Evolutionary conservation across 2,888 invertebrate species (phyloP).

Genomic region (Anaspis maculata): DNA sequence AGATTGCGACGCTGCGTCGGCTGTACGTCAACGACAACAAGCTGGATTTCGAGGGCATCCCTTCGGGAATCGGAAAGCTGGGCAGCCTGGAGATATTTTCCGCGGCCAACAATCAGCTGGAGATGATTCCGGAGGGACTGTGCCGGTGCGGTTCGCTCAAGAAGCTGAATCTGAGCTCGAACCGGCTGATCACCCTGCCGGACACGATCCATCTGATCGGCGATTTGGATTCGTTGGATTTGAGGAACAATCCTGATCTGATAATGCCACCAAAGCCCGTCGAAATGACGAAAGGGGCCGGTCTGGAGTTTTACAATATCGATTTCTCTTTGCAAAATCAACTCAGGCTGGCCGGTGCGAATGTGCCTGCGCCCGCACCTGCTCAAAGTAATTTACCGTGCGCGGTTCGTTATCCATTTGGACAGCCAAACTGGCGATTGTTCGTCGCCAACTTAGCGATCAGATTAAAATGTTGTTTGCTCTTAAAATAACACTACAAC

Average conservation of each 20-base stretch:
- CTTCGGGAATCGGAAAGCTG: constrained; percentile 95
- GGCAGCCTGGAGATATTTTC: constrained; percentile 90
- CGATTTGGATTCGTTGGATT: constrained; percentile 81
- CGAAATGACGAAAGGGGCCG: constrained; percentile 64
- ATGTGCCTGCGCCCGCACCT: constrained; percentile 64
- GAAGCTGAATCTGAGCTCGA: constrained; percentile 86
- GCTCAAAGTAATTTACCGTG: constrained; percentile 55
- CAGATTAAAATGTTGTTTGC: no score
- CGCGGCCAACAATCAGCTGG: constrained; percentile 89
- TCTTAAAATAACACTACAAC: no score
- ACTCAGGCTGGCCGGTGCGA: constrained; percentile 83
- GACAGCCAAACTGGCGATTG: no score
- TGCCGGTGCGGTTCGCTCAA: constrained; percentile 92
- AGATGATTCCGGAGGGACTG: constrained; percentile 97
- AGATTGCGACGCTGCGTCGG: constrained; percentile 70
- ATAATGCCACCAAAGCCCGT: constrained; percentile 96
- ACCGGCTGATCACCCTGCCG: constrained; percentile 90
- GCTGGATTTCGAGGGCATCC: constrained; percentile 95
- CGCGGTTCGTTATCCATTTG: no score
- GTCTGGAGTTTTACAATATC: constrained; percentile 93
- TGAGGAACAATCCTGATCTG: constrained; percentile 88
- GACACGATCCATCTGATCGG: constrained; percentile 93
- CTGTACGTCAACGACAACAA: constrained; percentile 93
- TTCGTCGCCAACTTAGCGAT: constrained; percentile 2
- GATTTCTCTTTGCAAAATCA: constrained; percentile 97